A percentile compares a stretch with the other conserved stretches of the same genome.
Evolutionary conservation across 2,797 vertebrate species (phyloP).

Genomic region (Protonibea diacanthus): DNA sequence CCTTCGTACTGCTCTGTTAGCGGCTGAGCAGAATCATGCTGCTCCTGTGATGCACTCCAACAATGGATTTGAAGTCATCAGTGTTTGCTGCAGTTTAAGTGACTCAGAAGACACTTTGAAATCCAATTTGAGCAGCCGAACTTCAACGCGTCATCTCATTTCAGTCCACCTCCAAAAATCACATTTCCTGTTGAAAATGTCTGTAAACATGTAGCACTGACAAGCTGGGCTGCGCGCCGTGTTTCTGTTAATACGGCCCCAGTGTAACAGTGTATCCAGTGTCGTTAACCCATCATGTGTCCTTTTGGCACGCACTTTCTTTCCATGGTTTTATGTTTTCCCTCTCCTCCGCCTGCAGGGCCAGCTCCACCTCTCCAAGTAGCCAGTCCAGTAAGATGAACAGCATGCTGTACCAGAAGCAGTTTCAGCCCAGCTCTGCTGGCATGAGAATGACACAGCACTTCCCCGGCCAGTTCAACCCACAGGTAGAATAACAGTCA

Average conservation of each 20-base stretch:
- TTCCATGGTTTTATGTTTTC: neutral
- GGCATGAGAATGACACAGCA: slow-evolving; percentile 95
- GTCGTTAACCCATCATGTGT: neutral
- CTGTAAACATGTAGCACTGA: no score
- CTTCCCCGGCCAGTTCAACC: slow-evolving; percentile 95
- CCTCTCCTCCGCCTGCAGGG: slow-evolving; percentile 80
- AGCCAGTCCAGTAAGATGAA: slow-evolving; percentile 98
- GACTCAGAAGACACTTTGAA: no score
- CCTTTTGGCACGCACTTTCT: neutral
- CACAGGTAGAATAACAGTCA: slow-evolving; percentile 86
- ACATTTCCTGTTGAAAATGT: no score
- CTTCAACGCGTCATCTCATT: no score
- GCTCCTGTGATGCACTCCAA: no score
- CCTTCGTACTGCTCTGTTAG: no score
- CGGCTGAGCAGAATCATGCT: neutral
- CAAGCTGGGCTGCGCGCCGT: fast-evolving
- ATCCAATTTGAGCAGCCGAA: no score
- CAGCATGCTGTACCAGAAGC: slow-evolving; percentile 98
- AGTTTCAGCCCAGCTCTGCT: slow-evolving; percentile 92
- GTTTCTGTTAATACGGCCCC: neutral
- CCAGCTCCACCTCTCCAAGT: slow-evolving; percentile 97
- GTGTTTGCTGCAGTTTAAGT: no score
- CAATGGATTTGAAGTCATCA: no score
- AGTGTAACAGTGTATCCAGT: neutral
- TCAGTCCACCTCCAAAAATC: no score